phyloP scores from a whole-genome alignment of 2,888 invertebrate genomes.

The Hydrotaea cyrtoneurina region DNA sequence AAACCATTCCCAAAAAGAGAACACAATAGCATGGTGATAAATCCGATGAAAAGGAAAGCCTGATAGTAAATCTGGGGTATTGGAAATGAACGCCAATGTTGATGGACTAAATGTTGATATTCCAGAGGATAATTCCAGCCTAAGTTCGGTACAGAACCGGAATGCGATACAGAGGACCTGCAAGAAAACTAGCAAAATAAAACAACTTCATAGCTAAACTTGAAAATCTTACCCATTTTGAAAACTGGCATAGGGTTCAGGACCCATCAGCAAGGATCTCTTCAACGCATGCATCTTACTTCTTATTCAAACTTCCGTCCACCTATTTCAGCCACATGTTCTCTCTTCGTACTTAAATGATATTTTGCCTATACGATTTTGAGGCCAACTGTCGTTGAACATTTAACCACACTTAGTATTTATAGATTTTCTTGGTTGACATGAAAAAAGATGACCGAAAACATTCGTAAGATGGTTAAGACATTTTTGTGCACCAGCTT shows the following conservation, averaged over 20 bases:
- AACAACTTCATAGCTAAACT: not conserved
- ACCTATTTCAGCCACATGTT: not conserved
- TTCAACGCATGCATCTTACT: constrained; percentile 52
- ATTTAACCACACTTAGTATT: constrained; percentile 6
- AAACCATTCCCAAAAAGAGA: constrained; percentile 87
- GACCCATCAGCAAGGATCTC: constrained; percentile 49
- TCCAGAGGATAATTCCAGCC: constrained; percentile 88
- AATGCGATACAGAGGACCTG: constrained; percentile 42
- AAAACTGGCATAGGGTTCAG: constrained; percentile 57
- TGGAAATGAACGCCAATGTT: constrained; percentile 86
- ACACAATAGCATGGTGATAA: constrained; percentile 84
- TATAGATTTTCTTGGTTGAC: constrained; percentile 45
- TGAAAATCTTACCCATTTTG: constrained; percentile 58
- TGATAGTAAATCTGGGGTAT: constrained; percentile 86
- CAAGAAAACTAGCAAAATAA: not conserved
- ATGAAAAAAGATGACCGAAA: not conserved
- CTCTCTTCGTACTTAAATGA: not conserved
- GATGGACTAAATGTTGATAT: constrained; percentile 84
- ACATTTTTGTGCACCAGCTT: constrained; percentile 39
- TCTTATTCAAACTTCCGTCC: not conserved
- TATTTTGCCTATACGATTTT: not conserved
- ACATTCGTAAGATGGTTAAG: constrained; percentile 47
- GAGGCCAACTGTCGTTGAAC: constrained; percentile 4
- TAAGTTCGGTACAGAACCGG: constrained; percentile 78
- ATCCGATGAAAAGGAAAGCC: constrained; percentile 85